Evolutionary conservation across 2,113 vertebrate species (phyloP), one percentile per base, ranked within the genome.

Genomic region (Sardina pilchardus): DNA sequence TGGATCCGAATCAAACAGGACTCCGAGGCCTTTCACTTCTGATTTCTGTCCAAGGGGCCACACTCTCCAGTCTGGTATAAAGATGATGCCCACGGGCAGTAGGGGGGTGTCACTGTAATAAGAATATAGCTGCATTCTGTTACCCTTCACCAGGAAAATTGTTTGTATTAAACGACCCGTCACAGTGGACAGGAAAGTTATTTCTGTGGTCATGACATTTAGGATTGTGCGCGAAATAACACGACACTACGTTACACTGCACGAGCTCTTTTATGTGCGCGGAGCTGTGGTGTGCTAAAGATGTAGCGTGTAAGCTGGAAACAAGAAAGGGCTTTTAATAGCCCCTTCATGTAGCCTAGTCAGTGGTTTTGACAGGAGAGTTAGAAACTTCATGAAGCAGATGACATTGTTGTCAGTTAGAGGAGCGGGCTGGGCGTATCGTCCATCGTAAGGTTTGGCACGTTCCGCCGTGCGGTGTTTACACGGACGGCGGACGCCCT

Each of bases 1-100:
- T 78, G 71, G 71, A 78, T 78, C 71, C 1, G 39, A 53, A 42
- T 56, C 48, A 83, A 50, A 83, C 82, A 39, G 71, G 34, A 78
- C 71, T 36, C 71, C 63, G 8, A 34, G 26, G 63, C 63, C 34
- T 78, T 78, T 78, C 71, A 78, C 71, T 78, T 78, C 71, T 36
- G 71, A 78, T 78, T 78, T 78, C 30, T 30, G 14, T 78, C 71
- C 71, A 78, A 78, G 14, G 30, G 30, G 71, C 26, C 71, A 78
- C 9, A 78, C 71, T 16, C 71, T 78, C 30, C 14, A 0, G 71
- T 78, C 30, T 78, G 34, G 34, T 16, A 8, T 78, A 0, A 34
- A 16, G 71, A 30, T 3, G 36, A 16, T 78, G 71, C 71, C 71
- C 71, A 16, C 39, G 71, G 71, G 71, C 36, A 17, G 9, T 36